Percentiles rank a stretch among this genome's conserved stretches.
These are phyloP conservation scores for Bradysia coprophila DNA, from an alignment of 1,140 invertebrate species.

Conservation along the genomic window DNA sequence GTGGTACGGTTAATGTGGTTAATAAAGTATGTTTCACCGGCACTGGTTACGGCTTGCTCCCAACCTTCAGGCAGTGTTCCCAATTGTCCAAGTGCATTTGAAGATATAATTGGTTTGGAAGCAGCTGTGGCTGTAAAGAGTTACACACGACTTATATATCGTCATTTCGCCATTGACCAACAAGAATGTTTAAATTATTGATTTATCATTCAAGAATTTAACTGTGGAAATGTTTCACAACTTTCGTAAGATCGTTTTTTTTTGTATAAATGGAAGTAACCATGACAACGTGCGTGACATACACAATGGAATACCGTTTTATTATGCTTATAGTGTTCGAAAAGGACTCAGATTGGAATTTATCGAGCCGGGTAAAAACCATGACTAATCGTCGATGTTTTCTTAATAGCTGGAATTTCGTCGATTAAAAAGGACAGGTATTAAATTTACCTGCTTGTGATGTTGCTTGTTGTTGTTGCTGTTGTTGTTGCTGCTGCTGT, in stretches of 20 bases:
- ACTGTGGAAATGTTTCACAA: background rate
- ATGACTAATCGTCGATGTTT: too few relatives aligned
- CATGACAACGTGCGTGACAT: too few relatives aligned
- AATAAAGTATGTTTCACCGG: slow-evolving; percentile 94
- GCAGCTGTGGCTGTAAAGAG: slow-evolving; percentile 8
- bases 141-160: too few relatives aligned
- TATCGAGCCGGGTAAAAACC: too few relatives aligned
- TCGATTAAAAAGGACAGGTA: background rate
- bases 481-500: background rate
- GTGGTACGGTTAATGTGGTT: slow-evolving; percentile 88
- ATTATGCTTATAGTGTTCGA: too few relatives aligned
- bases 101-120: slow-evolving; percentile 12
- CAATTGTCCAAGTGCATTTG: slow-evolving; percentile 28
- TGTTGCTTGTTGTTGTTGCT: background rate
- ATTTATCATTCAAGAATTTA: too few relatives aligned
- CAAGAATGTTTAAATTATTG: too few relatives aligned
- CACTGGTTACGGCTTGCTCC: slow-evolving; percentile 83
- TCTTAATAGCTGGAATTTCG: background rate
- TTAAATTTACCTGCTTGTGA: slow-evolving; percentile 1
- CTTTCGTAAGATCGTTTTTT: background rate
- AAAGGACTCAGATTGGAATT: too few relatives aligned
- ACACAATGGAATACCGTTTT: too few relatives aligned
- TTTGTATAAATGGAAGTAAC: background rate
- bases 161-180: too few relatives aligned
- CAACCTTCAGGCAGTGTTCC: slow-evolving; percentile 85